phyloP scores from a whole-genome alignment of 2,888 invertebrate species.

The Tachina fera region DNA sequence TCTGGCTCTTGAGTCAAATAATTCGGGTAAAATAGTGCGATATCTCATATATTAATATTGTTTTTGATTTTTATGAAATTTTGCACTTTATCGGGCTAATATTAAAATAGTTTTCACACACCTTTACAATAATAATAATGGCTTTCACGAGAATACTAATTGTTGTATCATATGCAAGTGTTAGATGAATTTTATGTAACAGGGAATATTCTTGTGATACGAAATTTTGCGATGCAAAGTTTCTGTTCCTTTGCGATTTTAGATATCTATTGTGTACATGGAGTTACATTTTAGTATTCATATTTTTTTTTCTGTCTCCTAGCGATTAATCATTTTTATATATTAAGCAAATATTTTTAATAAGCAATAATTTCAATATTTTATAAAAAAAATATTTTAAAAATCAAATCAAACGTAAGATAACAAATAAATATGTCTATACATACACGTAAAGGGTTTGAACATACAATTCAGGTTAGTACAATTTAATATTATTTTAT shows the following conservation, averaged over 20 bases:
- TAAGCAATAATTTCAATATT: slow-evolving; percentile 1
- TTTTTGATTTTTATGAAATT: too few relatives aligned
- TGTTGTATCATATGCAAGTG: too few relatives aligned
- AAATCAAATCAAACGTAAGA: neutral
- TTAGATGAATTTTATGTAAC: too few relatives aligned
- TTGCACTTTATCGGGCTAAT: too few relatives aligned
- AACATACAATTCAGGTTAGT: slow-evolving; percentile 21
- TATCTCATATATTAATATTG: too few relatives aligned
- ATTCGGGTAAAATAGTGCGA: too few relatives aligned
- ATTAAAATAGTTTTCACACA: too few relatives aligned
- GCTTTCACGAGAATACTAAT: too few relatives aligned
- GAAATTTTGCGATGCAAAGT: neutral
- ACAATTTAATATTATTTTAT: neutral
- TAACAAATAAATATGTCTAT: neutral
- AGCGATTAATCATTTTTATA: too few relatives aligned
- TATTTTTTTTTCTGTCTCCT: neutral
- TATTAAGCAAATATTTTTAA: slow-evolving; percentile 20
- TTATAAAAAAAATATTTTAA: neutral
- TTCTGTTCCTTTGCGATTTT: neutral
- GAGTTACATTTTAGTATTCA: neutral
- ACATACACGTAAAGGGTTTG: neutral
- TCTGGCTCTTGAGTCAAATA: too few relatives aligned
- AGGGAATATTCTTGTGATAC: neutral
- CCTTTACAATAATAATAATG: too few relatives aligned
- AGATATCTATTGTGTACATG: slow-evolving; percentile 14